phyloP scores from a whole-genome alignment of 2,797 vertebrate species.

The Cynopterus sphinx region DNA sequence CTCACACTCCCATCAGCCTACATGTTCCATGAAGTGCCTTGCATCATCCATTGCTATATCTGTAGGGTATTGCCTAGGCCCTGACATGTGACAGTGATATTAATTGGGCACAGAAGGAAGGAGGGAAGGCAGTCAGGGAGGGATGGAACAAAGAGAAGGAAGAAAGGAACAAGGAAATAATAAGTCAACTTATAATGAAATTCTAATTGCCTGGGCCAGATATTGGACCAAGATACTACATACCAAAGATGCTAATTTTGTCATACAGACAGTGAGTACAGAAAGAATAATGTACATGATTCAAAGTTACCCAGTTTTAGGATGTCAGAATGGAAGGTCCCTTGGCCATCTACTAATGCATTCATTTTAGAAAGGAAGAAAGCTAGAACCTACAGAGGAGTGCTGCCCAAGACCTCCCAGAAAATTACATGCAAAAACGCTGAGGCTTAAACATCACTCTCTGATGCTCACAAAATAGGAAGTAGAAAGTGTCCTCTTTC shows the following conservation, averaged over 20 bases:
- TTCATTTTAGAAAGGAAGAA: background rate
- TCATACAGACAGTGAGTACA: accelerated
- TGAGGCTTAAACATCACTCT: background rate
- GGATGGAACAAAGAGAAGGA: background rate
- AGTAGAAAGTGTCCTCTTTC: background rate
- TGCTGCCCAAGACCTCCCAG: background rate
- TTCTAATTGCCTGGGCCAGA: background rate
- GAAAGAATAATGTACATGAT: background rate
- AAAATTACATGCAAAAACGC: background rate
- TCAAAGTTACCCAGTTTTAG: background rate
- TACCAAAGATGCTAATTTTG: background rate
- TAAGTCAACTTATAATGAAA: background rate
- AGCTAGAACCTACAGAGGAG: background rate
- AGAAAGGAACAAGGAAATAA: background rate
- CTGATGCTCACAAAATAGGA: background rate
- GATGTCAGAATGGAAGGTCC: background rate
- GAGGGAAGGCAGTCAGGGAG: background rate
- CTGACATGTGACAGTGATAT: background rate
- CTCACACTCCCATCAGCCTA: background rate
- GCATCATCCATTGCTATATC: background rate
- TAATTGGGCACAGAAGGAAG: background rate
- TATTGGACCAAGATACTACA: background rate
- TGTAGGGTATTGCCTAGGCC: background rate
- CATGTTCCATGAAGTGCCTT: background rate
- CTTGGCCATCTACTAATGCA: background rate